phyloP scores from a whole-genome alignment of 2,888 invertebrate genomes.

The Hirtodrosophila confusa region DNA sequence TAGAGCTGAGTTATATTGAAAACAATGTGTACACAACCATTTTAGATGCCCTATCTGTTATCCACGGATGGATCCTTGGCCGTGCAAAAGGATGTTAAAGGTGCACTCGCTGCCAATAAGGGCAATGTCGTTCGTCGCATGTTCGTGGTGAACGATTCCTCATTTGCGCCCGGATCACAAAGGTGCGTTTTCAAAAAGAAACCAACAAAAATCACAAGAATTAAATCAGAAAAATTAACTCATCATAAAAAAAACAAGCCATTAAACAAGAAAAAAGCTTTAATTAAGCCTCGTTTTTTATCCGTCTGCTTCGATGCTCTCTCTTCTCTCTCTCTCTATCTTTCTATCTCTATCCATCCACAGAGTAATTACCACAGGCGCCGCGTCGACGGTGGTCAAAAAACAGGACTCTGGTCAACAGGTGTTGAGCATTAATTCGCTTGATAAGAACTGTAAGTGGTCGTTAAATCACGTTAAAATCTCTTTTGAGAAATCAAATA shows the following conservation, averaged over 20 bases:
- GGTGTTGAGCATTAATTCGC: constrained; percentile 84
- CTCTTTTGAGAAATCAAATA: constrained; percentile 50
- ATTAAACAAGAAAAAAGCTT: constrained; percentile 31
- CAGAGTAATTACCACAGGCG: constrained; percentile 84
- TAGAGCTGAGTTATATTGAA: constrained; percentile 46
- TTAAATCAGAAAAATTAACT: constrained; percentile 5
- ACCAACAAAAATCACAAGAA: constrained; percentile 20
- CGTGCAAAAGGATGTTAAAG: constrained; percentile 84
- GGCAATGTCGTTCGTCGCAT: constrained; percentile 84
- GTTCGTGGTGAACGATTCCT: constrained; percentile 84
- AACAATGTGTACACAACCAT: constrained; percentile 63
- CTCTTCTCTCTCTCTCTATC: constrained; percentile 36
- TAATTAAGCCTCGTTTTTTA: constrained; percentile 55
- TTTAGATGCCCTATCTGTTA: constrained; percentile 84
- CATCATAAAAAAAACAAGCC: constrained; percentile 18
- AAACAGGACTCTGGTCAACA: constrained; percentile 83
- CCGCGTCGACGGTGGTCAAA: constrained; percentile 82
- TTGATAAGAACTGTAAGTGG: constrained; percentile 84
- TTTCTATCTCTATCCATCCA: constrained; percentile 58
- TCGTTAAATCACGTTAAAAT: constrained; percentile 31
- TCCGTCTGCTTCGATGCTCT: constrained; percentile 46
- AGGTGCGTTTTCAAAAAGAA: constrained; percentile 75
- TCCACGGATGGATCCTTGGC: constrained; percentile 84
- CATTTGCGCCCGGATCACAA: constrained; percentile 83
- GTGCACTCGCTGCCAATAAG: constrained; percentile 82